Evolutionary conservation across 2,888 invertebrate species (phyloP).

Genomic region (Dicycla oo): DNA sequence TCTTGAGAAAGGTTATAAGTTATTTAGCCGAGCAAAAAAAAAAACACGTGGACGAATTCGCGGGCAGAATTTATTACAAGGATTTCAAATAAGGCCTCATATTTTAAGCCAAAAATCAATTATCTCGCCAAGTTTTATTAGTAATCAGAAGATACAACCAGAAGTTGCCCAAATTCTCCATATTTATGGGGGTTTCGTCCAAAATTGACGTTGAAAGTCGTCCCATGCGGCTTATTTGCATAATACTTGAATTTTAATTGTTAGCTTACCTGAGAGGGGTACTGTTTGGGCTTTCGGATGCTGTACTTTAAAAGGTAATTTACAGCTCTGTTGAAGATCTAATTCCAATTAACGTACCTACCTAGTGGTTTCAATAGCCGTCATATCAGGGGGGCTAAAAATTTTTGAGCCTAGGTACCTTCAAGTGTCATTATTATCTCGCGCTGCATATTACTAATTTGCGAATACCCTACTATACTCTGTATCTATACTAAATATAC

Average conservation of each 20-base stretch:
- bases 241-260: constrained; percentile 65
- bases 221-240: constrained; percentile 54
- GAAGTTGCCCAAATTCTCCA: constrained; percentile 34
- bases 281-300: constrained; percentile 19
- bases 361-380: background rate
- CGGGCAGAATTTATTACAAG: no score
- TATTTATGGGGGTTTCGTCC: constrained; percentile 56
- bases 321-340: constrained; percentile 10
- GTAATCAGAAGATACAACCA: constrained; percentile 49
- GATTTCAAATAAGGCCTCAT: constrained; percentile 12
- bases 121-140: constrained; percentile 50
- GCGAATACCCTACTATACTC: no score
- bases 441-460: no score
- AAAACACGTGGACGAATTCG: no score
- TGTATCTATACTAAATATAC: no score
- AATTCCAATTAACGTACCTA: constrained; percentile 6
- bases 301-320: constrained; percentile 29
- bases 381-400: no score
- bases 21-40: no score
- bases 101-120: constrained; percentile 49
- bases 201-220: constrained; percentile 56
- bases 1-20: no score
- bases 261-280: constrained; percentile 32
- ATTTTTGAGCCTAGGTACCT: no score
- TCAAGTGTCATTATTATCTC: no score